Percentiles rank a stretch among this genome's conserved stretches.
phyloP scores from a whole-genome alignment of 1,140 invertebrate species.

The Sesamia nonagrioides region DNA sequence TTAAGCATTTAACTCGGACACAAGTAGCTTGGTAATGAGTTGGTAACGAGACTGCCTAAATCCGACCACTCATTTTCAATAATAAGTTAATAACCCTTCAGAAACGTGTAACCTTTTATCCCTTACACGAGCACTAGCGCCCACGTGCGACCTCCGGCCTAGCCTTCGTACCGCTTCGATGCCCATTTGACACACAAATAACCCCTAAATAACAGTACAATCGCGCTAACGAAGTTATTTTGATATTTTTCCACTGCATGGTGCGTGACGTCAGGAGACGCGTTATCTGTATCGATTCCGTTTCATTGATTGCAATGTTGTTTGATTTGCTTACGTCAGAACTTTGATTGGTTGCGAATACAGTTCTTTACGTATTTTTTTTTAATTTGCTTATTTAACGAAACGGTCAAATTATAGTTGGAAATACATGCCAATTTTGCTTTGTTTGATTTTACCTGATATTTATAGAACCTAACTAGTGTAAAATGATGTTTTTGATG shows the following conservation, averaged over 20 bases:
- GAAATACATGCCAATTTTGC: neutral
- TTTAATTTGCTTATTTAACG: neutral
- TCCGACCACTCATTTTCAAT: slow-evolving; percentile 17
- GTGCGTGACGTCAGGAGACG: slow-evolving; percentile 3
- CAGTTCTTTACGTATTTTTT: neutral
- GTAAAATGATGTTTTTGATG: no score
- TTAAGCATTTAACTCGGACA: slow-evolving; percentile 7
- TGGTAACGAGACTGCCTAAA: slow-evolving; percentile 20
- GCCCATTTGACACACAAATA: slow-evolving; percentile 7
- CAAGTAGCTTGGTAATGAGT: slow-evolving; percentile 23
- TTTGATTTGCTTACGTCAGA: slow-evolving; percentile 3
- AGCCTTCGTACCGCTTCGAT: neutral
- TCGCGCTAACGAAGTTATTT: slow-evolving; percentile 32
- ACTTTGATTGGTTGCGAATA: slow-evolving; percentile 1
- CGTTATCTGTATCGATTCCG: slow-evolving; percentile 1
- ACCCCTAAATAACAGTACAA: slow-evolving; percentile 1
- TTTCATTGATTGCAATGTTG: slow-evolving; percentile 28
- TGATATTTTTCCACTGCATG: slow-evolving; percentile 27
- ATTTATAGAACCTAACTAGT: no score
- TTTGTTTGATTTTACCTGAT: neutral
- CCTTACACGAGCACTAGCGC: slow-evolving; percentile 43
- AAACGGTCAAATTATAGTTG: neutral
- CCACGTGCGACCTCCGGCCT: slow-evolving; percentile 38
- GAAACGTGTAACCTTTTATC: slow-evolving; percentile 27
- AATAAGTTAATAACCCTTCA: slow-evolving; percentile 9